Percentiles rank a stretch among this genome's conserved stretches.
phyloP scores from a whole-genome alignment of 2,797 vertebrate genomes.

The Astyanax mexicanus region DNA sequence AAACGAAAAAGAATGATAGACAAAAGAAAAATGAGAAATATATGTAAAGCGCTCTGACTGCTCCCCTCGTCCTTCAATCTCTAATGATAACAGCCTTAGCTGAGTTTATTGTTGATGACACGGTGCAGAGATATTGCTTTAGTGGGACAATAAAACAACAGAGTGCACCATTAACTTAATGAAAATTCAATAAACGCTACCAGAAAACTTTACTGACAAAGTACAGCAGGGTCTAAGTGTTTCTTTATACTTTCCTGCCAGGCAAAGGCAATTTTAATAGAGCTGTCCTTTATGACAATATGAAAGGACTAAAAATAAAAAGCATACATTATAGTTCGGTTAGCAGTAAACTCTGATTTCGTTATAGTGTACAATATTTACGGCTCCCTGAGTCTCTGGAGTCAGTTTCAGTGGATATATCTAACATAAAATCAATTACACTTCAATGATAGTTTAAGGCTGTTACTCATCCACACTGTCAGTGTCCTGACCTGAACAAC shows the following conservation, averaged over 20 bases:
- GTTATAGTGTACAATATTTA: slow-evolving; percentile 56
- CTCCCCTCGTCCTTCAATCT: slow-evolving; percentile 25
- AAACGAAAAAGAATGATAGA: not conserved
- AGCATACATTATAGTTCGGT: slow-evolving; percentile 57
- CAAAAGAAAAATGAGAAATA: slow-evolving; percentile 20
- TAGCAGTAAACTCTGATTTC: slow-evolving; percentile 59
- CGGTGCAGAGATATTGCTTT: slow-evolving; percentile 66
- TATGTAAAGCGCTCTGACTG: slow-evolving; percentile 37
- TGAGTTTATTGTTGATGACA: slow-evolving; percentile 65
- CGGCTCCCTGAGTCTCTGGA: slow-evolving; percentile 5
- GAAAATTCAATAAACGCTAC: slow-evolving; percentile 75
- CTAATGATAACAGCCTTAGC: slow-evolving; percentile 69
- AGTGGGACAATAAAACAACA: slow-evolving; percentile 71
- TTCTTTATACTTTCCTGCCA: slow-evolving; percentile 60
- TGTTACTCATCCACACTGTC: slow-evolving; percentile 1
- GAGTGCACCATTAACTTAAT: slow-evolving; percentile 79
- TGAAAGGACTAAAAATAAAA: slow-evolving; percentile 60
- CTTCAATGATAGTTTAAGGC: slow-evolving; percentile 23
- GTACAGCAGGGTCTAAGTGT: slow-evolving; percentile 56
- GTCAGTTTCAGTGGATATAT: slow-evolving; percentile 34
- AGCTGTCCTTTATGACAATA: slow-evolving; percentile 60
- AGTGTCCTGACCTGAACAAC: not conserved
- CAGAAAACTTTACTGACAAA: slow-evolving; percentile 69
- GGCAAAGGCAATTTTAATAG: slow-evolving; percentile 61
- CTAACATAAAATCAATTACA: slow-evolving; percentile 38